A percentile compares a stretch with the other conserved stretches of the same genome.
phyloP scores from a whole-genome alignment of 2,888 invertebrate genomes.

The Crioceris asparagi region DNA sequence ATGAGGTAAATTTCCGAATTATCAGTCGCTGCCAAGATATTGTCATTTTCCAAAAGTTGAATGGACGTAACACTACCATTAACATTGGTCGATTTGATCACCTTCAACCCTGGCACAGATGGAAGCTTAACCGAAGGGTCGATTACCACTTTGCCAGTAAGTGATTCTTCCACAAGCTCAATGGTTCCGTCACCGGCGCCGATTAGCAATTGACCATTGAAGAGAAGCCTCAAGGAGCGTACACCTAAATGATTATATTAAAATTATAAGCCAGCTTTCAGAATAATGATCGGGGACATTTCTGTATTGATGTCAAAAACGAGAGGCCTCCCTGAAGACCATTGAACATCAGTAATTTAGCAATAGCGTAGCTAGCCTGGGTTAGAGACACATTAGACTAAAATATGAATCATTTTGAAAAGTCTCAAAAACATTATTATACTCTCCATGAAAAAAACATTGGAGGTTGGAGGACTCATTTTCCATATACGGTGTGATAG shows the following conservation, averaged over 20 bases:
- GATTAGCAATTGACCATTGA: constrained; percentile 54
- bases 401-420: too few species aligned
- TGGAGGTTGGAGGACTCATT: too few species aligned
- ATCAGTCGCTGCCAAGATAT: constrained; percentile 65
- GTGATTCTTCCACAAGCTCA: constrained; percentile 50
- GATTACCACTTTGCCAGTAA: constrained; percentile 8
- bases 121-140: constrained; percentile 34
- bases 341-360: too few species aligned
- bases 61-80: constrained; percentile 66
- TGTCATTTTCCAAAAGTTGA: constrained; percentile 46
- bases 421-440: too few species aligned
- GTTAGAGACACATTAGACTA: too few species aligned
- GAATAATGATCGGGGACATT: too few species aligned
- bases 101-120: constrained; percentile 37
- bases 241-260: constrained; percentile 46
- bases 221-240: constrained; percentile 51
- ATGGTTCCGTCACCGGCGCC: constrained; percentile 81
- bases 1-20: constrained; percentile 74
- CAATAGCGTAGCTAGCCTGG: too few species aligned
- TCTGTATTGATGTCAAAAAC: too few species aligned
- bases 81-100: constrained; percentile 43
- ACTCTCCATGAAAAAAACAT: too few species aligned
- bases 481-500: too few species aligned
- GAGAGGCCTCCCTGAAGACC: too few species aligned
- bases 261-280: too few species aligned